Evolutionary conservation across 2,113 vertebrate species (phyloP), one percentile per base, ranked within the genome.

Genomic region (Xyliphius kryptos): DNA sequence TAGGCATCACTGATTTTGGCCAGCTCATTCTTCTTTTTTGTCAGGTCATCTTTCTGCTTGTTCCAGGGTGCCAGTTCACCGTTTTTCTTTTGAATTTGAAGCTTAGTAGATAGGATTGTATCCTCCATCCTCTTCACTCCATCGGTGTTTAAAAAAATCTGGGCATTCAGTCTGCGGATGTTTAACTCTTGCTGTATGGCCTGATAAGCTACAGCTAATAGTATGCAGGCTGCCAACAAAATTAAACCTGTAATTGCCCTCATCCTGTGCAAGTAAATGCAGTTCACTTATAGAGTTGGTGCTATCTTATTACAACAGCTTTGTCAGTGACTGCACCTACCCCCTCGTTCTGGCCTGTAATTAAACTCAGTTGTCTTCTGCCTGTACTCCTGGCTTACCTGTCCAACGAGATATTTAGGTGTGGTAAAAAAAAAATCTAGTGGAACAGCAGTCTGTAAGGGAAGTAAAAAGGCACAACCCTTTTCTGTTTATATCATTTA

Each of bases 101-200:
- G 3, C 56, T 82, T 86, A 7, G 64, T 0, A 0, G 32, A 14
- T 1, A 36, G 0, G n/a, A 86, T 79, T 10, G 16, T 13, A 0
- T 49, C n/a, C 61, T 88, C 85, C 6, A 77, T 80, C 11, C 0
- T 32, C 36, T 61, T 69, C 8, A 80, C n/a, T 37, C 77, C 43
- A 0, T 1, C 8, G 1, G 19, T 2, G 52, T 8, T 50, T 1
- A 50, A 7, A 5, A 1, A 0, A 8, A 75, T 37, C 37, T 56
- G 49, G 4, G 0, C 1, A 16, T 62, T 80, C 26, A 71, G 0
- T 0, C 9, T 0, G 1, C 47, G 67, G 12, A 85, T 56, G 2
- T 1, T 6, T 1, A 79, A 0, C 75, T 88, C 85, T 74, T 86
- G 83, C 2, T 38, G 53, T 56, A 80, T 1, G 1, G 76, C 63